These are phyloP conservation scores for Limnodromus scolopaceus DNA, from an alignment of 2,797 vertebrate species.

Conservation along the genomic window DNA sequence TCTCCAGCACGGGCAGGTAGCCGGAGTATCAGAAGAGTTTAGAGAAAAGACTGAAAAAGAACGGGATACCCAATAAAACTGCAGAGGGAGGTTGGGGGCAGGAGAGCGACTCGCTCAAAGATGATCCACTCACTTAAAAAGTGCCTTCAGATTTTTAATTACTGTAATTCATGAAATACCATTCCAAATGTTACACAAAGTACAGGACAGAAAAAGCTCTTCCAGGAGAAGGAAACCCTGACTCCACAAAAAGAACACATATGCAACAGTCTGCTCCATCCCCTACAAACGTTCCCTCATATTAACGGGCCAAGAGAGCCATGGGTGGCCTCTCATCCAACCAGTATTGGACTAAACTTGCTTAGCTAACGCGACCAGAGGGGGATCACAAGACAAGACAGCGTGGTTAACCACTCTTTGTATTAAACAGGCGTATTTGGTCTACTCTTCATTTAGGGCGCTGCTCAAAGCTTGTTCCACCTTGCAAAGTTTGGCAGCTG, in stretches of 20 bases:
- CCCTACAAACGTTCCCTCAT: neutral
- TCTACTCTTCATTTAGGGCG: slow-evolving; percentile 38
- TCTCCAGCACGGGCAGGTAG: neutral
- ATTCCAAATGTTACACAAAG: neutral
- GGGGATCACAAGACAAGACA: neutral
- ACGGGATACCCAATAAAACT: neutral
- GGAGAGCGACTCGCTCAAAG: neutral
- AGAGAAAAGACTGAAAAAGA: neutral
- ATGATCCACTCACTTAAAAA: neutral
- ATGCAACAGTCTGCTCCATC: neutral
- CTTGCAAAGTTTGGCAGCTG: slow-evolving; percentile 63
- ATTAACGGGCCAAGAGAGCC: neutral
- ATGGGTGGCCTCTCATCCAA: neutral
- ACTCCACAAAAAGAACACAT: neutral
- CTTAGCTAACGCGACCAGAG: neutral
- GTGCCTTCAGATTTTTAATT: neutral
- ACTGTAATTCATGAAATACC: neutral
- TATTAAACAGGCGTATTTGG: neutral
- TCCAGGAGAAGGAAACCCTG: neutral
- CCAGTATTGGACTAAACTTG: neutral
- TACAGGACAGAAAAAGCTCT: neutral
- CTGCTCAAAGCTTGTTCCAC: slow-evolving; percentile 53
- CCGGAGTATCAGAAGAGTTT: neutral
- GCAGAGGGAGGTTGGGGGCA: neutral
- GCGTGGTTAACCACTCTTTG: neutral